Evolutionary conservation across 2,888 invertebrate species (phyloP).

Genomic region (Galeopsomyia nigrocyanea): DNA sequence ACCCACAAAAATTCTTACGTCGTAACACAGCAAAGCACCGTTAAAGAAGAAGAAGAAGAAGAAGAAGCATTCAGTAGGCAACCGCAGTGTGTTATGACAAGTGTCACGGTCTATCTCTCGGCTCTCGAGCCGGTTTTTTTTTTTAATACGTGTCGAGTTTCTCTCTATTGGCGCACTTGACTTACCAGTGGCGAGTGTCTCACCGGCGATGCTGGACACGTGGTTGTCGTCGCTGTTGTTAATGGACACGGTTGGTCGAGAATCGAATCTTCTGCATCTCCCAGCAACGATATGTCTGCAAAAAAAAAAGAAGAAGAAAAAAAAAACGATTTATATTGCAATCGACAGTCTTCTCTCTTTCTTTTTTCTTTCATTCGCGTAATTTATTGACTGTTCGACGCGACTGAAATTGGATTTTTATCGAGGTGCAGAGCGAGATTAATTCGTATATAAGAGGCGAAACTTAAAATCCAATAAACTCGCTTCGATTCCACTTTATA

Average conservation of each 20-base stretch:
- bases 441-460: no score
- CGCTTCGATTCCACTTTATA: no score
- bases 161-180: slow-evolving; percentile 1
- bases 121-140: neutral
- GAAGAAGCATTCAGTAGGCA: neutral
- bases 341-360: no score
- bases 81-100: slow-evolving; percentile 25
- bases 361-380: neutral
- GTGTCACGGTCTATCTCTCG: slow-evolving; percentile 14
- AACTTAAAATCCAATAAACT: no score
- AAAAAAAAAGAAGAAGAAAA: neutral
- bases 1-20: slow-evolving; percentile 1
- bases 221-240: slow-evolving; percentile 52
- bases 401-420: neutral
- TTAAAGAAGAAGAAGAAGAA: neutral
- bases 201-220: slow-evolving; percentile 63
- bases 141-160: slow-evolving; percentile 2
- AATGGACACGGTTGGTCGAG: slow-evolving; percentile 62
- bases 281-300: slow-evolving; percentile 64
- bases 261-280: slow-evolving; percentile 61
- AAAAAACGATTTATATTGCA: no score
- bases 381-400: neutral
- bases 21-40: neutral
- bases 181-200: slow-evolving; percentile 65
- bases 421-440: no score